These are phyloP conservation scores for Cuniculus paca DNA, from an alignment of 2,797 vertebrate species.

Conservation along the genomic window DNA sequence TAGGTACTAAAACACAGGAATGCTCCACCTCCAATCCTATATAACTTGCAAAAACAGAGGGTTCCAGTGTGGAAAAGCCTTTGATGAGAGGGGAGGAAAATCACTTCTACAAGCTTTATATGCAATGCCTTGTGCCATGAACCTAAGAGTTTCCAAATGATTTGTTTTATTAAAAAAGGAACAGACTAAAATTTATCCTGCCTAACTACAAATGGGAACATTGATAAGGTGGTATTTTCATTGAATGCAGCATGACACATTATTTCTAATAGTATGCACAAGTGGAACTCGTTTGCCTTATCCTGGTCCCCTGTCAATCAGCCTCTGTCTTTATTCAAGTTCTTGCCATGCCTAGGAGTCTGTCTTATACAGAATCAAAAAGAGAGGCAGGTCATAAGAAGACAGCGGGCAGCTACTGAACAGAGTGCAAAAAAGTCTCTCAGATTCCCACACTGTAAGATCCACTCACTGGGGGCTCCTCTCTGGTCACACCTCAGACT, in stretches of 20 bases:
- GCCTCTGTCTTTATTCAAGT: constrained; percentile 19
- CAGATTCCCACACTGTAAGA: background rate
- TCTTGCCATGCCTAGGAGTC: constrained; percentile 19
- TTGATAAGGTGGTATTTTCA: background rate
- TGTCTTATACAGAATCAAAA: background rate
- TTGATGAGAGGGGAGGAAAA: background rate
- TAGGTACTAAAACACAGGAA: background rate
- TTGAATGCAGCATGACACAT: constrained; percentile 3
- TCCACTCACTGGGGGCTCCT: background rate
- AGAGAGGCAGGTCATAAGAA: constrained; percentile 2
- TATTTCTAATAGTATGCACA: constrained; percentile 32
- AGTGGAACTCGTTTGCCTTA: background rate
- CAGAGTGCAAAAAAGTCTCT: background rate
- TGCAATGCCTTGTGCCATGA: background rate
- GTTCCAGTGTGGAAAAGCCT: background rate
- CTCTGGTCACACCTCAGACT: background rate
- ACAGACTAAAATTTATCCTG: constrained; percentile 10
- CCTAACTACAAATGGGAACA: constrained; percentile 22
- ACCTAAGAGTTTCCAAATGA: constrained; percentile 8
- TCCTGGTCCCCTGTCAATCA: background rate
- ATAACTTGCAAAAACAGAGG: background rate
- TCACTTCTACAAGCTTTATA: background rate
- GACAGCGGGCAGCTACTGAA: background rate
- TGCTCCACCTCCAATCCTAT: background rate
- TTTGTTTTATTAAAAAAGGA: constrained; percentile 22